Base-by-base conservation (phyloP, 2,888 invertebrate genomes). In the Tenthredo mesomela region DNA sequence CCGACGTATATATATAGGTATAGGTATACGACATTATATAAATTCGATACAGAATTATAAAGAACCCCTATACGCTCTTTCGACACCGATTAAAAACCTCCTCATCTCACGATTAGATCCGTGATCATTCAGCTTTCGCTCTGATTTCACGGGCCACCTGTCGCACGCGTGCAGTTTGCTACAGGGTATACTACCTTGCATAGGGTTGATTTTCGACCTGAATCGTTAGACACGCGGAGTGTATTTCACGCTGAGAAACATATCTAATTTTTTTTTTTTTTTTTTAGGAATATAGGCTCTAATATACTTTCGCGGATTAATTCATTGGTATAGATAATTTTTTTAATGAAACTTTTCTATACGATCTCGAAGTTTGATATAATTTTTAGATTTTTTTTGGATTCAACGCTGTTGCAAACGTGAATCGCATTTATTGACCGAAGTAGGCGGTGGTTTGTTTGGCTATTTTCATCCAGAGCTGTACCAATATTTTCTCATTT, bases 101-200 rank as follows among this genome's bases (percentile, higher is more conserved):
- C 25, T 67, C 9, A 82, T 40, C 10, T 18, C 7, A n/a, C 18
- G 43, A 82, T 82, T 82, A 70, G 82, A 82, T 82, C n/a, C 82
- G 47, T 40, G 67, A 67, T 67, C 67, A 33, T 37, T 15, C 18
- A 67, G 12, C 29, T 82, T 67, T 82, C 25, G 43, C 50, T 82
- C 89, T 89, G 92, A 93, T 93, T 93, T 93, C 93, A 93, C 93
- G 93, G 93, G 90, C 93, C 93, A 93, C 93, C 93, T 93, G 93
- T 93, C 93, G 92, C 92, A 87, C 88, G 89, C 73, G 87, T 82
- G 82, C 80, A 73, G 65, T 84, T 40, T 58, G 12, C 18, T 25
- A 5, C 4, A 67, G 15, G 29, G 33, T 67, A n/a, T n/a, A n/a
- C n/a, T n/a, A 67, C 10, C 25, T 67, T 12, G 82, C 67, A 37